These are phyloP conservation scores for Hemichromis elongatus DNA, from an alignment of 2,113 vertebrate species.

Conservation along the genomic window DNA sequence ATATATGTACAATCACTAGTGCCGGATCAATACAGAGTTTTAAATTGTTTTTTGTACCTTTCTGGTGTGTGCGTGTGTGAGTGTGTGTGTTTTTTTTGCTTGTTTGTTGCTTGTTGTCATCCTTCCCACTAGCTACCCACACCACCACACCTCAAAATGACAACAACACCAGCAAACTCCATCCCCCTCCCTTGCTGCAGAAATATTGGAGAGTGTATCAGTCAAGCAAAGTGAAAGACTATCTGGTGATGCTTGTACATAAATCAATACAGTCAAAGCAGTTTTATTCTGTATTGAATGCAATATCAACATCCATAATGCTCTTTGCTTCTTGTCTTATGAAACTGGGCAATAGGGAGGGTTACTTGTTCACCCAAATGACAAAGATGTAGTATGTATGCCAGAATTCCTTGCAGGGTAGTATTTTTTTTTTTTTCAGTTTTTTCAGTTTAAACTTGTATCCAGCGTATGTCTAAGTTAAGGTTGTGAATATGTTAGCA, in stretches of 20 bases:
- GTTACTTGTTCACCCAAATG: background rate
- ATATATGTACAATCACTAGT: slow-evolving; percentile 83
- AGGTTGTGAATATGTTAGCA: background rate
- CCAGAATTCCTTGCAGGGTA: background rate
- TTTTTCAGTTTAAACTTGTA: background rate
- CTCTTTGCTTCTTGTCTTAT: slow-evolving; percentile 41
- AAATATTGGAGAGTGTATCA: slow-evolving; percentile 49
- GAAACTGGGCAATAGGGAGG: slow-evolving; percentile 12
- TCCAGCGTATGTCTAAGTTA: background rate
- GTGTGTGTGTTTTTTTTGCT: slow-evolving; percentile 45
- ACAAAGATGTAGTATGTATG: background rate
- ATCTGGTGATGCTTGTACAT: slow-evolving; percentile 63
- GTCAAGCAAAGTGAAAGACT: slow-evolving; percentile 44
- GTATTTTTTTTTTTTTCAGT: background rate
- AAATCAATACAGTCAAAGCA: slow-evolving; percentile 74
- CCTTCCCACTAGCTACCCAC: background rate
- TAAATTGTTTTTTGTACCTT: slow-evolving; percentile 77
- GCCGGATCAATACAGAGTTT: slow-evolving; percentile 82
- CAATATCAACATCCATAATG: slow-evolving; percentile 74
- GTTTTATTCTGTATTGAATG: slow-evolving; percentile 71
- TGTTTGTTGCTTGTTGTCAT: slow-evolving; percentile 33
- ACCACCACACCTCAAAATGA: slow-evolving; percentile 22
- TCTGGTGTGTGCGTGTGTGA: slow-evolving; percentile 41
- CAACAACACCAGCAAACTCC: slow-evolving; percentile 6
- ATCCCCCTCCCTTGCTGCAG: background rate